Base-by-base conservation (phyloP, 2,888 invertebrate species). In the Cylloceria caligata region DNA sequence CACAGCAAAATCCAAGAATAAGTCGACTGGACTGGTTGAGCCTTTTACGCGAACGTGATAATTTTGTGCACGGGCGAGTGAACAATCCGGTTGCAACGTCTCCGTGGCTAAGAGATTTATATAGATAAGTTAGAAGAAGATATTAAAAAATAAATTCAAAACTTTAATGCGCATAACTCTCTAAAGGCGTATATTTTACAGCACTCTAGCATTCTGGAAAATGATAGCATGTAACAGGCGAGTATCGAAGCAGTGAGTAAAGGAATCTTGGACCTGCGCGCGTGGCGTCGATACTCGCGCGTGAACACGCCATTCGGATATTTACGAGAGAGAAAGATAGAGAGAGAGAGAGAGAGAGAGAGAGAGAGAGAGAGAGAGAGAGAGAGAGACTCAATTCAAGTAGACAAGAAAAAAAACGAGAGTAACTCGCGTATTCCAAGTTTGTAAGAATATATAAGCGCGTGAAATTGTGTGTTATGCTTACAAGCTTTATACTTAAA, bases 161-260 rank as follows among this genome's bases (percentile, higher is more conserved):
- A n/a, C n/a, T 60, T 34, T 85, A 88, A 91, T 91, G 90, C 89
- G 90, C 91, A 92, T 91, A 89, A 91, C 88, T 88, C 87, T 89
- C 91, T 91, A 90, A 89, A 91, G 92, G 91, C 91, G 87, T 88
- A 89, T 92, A 91, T 91, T 83, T 90, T 92, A 92, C 92, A 92
- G 92, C 92, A 92, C 91, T 92, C 92, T 92, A 92, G 92, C 91
- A 92, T 92, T 91, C 92, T 87, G 91, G 88, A 83, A 85, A 89
- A 89, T 85, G 87, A 88, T 87, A 86, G 83, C 86, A 81, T 83
- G 62, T 74, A 80, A 72, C 45, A 27, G 19, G 9, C 72, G 72
- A 72, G 57, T n/a, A 30, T 72, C 72, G 72, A 57, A 45, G 49
- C 36, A 21, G 9, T 24, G 19, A 21, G 21, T 36, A 39, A 68